Evolutionary conservation across 2,888 invertebrate genomes (phyloP).

Genomic region (Microchrysa polita): DNA sequence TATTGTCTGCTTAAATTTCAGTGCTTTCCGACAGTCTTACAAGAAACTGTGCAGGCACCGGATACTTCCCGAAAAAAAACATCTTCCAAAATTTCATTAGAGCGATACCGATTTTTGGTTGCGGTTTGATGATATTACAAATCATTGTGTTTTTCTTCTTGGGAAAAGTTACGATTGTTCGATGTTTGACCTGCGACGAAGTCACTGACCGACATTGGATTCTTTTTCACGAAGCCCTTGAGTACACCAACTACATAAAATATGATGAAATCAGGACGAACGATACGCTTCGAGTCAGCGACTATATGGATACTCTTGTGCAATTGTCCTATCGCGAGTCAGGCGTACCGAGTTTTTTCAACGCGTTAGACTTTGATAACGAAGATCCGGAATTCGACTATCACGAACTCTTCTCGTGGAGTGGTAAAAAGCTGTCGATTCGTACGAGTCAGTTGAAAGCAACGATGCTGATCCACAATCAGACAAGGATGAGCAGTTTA

Average conservation of each 20-base stretch:
- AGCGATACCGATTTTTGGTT: neutral
- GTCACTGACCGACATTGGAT: conserved; percentile 36
- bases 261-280: conserved; percentile 8
- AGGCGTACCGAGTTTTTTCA: conserved; percentile 12
- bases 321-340: neutral
- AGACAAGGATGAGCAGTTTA: conserved; percentile 4
- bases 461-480: conserved; percentile 27
- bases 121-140: neutral
- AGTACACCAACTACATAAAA: conserved; percentile 27
- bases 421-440: conserved; percentile 40
- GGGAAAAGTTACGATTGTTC: neutral
- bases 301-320: conserved; percentile 22
- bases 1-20: neutral
- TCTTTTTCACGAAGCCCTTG: conserved; percentile 4
- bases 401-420: conserved; percentile 45
- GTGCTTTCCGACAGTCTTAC: neutral
- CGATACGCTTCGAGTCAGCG: neutral
- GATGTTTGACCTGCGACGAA: neutral
- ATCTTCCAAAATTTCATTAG: neutral
- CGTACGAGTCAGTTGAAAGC: conserved; percentile 31
- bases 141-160: conserved; percentile 17
- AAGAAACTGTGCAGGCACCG: neutral
- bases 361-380: neutral
- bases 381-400: conserved; percentile 44
- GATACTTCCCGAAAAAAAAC: neutral